These are phyloP conservation scores for Cliona cf. orientalis DNA, from an alignment of 37 sponge, comb jelly and placozoan genomes.

Conservation along the genomic window DNA sequence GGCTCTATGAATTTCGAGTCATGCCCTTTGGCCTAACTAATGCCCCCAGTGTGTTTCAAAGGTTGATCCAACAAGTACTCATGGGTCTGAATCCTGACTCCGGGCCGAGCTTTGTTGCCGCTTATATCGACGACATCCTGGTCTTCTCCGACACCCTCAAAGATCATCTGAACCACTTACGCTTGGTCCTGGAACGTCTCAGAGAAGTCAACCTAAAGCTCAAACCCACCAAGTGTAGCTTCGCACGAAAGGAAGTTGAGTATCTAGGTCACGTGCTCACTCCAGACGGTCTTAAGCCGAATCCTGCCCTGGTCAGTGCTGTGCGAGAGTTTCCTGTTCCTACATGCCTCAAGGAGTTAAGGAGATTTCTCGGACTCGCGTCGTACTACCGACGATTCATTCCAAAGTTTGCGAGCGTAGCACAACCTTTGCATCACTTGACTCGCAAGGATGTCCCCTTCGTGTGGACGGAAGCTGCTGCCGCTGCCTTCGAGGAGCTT, in stretches of 20 bases:
- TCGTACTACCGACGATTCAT: conserved; percentile 43
- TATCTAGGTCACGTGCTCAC: conserved; percentile 55
- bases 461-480: conserved; percentile 20
- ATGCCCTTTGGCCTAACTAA: no score
- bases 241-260: conserved; percentile 31
- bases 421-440: conserved; percentile 15
- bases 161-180: no score
- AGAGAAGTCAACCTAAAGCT: conserved; percentile 26
- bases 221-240: conserved; percentile 45
- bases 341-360: conserved; percentile 1
- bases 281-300: conserved; percentile 28
- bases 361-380: conserved; percentile 43
- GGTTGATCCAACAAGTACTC: no score
- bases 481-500: conserved; percentile 3
- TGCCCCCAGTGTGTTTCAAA: no score
- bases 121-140: no score
- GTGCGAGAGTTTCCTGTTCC: conserved; percentile 28
- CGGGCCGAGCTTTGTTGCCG: no score
- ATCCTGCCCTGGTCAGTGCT: background rate
- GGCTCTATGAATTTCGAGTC: no score
- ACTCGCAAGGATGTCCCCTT: conserved; percentile 16
- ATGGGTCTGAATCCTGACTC: no score
- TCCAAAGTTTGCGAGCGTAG: conserved; percentile 10
- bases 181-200: no score
- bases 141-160: no score